Evolutionary conservation across 2,888 invertebrate genomes (phyloP).

Genomic region (Eupithecia subumbrata): DNA sequence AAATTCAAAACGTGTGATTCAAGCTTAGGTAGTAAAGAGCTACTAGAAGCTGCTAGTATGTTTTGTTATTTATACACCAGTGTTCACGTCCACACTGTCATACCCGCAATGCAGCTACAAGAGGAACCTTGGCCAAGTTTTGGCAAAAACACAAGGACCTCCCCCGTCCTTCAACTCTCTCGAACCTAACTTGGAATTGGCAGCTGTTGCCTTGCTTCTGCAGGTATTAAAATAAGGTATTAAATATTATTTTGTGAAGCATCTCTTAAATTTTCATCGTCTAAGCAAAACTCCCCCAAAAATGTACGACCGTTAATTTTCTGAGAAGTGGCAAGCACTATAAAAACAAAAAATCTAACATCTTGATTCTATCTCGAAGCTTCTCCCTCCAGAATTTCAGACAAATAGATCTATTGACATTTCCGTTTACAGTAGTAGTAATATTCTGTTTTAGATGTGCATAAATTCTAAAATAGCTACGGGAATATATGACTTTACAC

Average conservation of each 20-base stretch:
- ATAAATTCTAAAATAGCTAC: too few relatives aligned
- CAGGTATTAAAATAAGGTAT: neutral
- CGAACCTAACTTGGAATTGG: constrained; percentile 18
- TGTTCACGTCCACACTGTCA: neutral
- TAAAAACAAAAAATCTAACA: too few relatives aligned
- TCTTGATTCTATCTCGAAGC: neutral
- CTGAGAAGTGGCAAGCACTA: too few relatives aligned
- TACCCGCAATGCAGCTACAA: constrained; percentile 28
- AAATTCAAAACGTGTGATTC: neutral
- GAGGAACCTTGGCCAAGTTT: constrained; percentile 15
- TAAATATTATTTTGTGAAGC: neutral
- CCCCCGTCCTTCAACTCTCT: constrained; percentile 19
- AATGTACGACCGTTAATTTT: too few relatives aligned
- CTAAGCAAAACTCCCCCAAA: too few relatives aligned
- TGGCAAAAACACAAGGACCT: constrained; percentile 28
- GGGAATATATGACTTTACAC: too few relatives aligned
- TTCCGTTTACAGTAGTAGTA: too few relatives aligned
- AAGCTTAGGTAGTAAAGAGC: neutral
- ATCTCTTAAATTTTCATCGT: neutral
- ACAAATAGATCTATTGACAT: neutral
- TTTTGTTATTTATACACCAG: neutral
- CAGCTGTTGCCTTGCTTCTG: constrained; percentile 17
- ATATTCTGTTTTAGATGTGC: too few relatives aligned
- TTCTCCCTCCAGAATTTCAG: neutral
- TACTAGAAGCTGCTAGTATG: neutral